Conservation (phyloP, 2,113 vertebrate species). For the Eclectus roratus region DNA sequence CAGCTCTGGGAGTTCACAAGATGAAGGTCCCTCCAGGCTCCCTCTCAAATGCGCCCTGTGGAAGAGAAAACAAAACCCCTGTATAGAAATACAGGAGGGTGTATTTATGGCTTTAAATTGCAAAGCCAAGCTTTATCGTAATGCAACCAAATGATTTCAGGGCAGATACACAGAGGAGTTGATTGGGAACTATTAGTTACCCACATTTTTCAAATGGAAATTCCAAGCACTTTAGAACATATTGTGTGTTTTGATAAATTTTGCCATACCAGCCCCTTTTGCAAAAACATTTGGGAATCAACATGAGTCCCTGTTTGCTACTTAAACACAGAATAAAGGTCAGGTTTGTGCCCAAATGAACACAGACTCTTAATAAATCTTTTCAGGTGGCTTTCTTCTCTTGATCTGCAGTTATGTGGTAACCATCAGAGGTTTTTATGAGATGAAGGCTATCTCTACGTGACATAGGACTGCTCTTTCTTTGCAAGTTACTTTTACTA, state of each 20-base stretch:
- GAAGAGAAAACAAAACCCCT: slow-evolving; percentile 15
- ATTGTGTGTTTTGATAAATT: slow-evolving; percentile 28
- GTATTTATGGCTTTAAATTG: not conserved
- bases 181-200: not conserved
- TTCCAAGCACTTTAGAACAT: slow-evolving; percentile 4
- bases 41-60: not conserved
- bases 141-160: not conserved
- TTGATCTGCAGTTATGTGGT: not conserved
- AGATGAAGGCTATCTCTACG: not conserved
- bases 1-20: slow-evolving; percentile 44
- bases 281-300: not conserved
- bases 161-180: not conserved
- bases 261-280: not conserved
- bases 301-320: not conserved
- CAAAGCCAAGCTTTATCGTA: not conserved
- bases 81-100: not conserved
- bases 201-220: slow-evolving; percentile 19
- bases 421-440: not conserved
- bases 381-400: slow-evolving; percentile 12
- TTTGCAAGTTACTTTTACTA: not conserved
- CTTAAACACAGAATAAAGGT: slow-evolving; percentile 8
- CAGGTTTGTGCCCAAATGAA: slow-evolving; percentile 1
- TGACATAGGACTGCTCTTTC: not conserved
- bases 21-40: slow-evolving; percentile 35
- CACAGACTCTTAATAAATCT: not conserved